A percentile compares a stretch with the other conserved stretches of the same genome.
phyloP scores from a whole-genome alignment of 1,140 invertebrate genomes.

The Papilio dardanus region DNA sequence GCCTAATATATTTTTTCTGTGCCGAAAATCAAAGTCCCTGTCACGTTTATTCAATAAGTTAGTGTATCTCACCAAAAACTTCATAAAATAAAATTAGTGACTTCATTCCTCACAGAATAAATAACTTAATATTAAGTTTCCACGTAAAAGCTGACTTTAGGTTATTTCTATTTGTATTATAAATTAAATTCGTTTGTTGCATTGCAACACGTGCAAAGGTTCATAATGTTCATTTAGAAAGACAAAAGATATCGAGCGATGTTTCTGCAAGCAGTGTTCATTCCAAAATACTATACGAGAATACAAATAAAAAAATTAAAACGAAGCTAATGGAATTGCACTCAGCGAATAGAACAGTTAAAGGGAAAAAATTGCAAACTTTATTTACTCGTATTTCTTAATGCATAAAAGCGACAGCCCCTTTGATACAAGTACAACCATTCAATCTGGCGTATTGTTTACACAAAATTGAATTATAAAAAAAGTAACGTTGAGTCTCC shows the following conservation, averaged over 20 bases:
- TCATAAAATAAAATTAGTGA: neutral
- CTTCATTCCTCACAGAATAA: neutral
- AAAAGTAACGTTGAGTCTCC: neutral
- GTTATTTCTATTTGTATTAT: neutral
- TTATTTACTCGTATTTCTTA: neutral
- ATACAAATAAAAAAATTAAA: conserved; percentile 17
- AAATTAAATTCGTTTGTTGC: neutral
- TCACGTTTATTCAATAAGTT: too few species aligned
- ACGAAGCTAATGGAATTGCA: conserved; percentile 12
- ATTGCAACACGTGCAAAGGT: neutral
- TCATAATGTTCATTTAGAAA: conserved; percentile 6
- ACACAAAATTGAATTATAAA: neutral
- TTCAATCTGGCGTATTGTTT: neutral
- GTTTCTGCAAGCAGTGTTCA: neutral
- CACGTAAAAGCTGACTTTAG: neutral
- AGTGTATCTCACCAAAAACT: neutral
- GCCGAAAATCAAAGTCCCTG: neutral
- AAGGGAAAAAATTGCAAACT: neutral
- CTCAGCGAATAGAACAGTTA: neutral
- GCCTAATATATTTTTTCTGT: neutral
- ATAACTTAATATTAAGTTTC: neutral
- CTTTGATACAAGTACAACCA: neutral
- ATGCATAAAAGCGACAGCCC: neutral
- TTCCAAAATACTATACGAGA: neutral
- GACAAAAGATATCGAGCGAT: neutral